phyloP scores from a whole-genome alignment of 2,113 vertebrate species.

The Castor canadensis region DNA sequence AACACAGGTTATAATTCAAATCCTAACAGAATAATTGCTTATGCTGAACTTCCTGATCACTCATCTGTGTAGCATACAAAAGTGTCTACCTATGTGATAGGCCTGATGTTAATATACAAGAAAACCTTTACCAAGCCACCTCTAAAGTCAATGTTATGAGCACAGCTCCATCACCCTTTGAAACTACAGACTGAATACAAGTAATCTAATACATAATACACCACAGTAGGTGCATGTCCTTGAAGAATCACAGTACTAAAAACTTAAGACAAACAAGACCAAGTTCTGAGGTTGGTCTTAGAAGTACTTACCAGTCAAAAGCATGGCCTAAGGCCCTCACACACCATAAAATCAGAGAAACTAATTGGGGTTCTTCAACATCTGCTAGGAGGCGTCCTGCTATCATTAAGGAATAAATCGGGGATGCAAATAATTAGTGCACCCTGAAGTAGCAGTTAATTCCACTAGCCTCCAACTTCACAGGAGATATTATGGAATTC shows the following conservation, averaged over 20 bases:
- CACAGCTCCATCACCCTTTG: background rate
- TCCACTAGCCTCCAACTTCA: conserved; percentile 33
- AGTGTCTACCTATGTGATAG: background rate
- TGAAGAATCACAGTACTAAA: background rate
- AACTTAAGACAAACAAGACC: conserved; percentile 8
- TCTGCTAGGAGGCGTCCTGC: conserved; percentile 26
- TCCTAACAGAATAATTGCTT: background rate
- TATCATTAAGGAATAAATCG: conserved; percentile 57
- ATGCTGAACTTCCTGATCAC: background rate
- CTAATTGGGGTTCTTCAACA: conserved; percentile 62
- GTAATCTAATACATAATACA: background rate
- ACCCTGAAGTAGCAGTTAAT: conserved; percentile 60
- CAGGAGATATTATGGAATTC: background rate
- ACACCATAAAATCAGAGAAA: conserved; percentile 62
- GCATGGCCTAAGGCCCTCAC: conserved; percentile 39
- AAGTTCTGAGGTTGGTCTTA: conserved; percentile 2
- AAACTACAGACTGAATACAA: background rate
- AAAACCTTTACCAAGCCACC: background rate
- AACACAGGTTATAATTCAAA: conserved; percentile 32
- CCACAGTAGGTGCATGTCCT: background rate
- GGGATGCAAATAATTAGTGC: conserved; percentile 62
- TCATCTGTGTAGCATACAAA: background rate
- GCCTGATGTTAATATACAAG: background rate
- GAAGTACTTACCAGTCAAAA: background rate
- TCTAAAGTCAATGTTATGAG: background rate